Base-by-base conservation (phyloP, 2,888 invertebrate species). In the Sylvicola fuscatus region DNA sequence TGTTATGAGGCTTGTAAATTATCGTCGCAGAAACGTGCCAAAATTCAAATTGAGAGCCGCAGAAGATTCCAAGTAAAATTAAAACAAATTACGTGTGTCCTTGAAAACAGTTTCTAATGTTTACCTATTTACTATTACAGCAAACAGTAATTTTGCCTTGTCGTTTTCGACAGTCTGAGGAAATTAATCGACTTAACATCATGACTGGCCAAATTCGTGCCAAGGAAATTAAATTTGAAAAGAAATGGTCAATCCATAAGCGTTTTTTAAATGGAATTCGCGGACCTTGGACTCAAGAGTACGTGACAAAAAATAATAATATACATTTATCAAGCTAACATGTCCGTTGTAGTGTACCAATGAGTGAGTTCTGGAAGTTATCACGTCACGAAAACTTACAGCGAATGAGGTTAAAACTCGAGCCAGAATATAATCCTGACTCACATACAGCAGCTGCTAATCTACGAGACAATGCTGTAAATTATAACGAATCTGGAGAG, bases 341-440 rank as follows among this genome's bases (percentile, higher is more conserved):
- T 21, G 21, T 8, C 4, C 8, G 5, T 55, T 56, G 1, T 46
- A 65, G 64, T 3, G 46, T 49, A 17, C 39, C 43, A n/a, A 43
- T 46, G 6, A 57, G 58, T 38, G 53, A 56, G 33, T 62, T 62
- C 46, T 72, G 71, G 72, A 68, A 65, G 40, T 50, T 71, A 27
- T 69, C 71, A 1, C 62, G 62, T 30, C 66, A 68, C 42, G 72
- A 73, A 49, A 72, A 71, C 47, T 61, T 64, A 32, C 64, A 64
- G 1, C 54, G 72, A 27, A 73, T 72, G 72, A 58, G 70, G 14
- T 60, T 71, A 8, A 72, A 70, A 46, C 51, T 71, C 37, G 60
- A 61, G 40, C 68, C 65, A 2, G 68, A 67, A 46, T 51, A 64
- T 32, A 62, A 62, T 47, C 70, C 67, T 43, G 65, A 68, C 41